These are phyloP conservation scores for Teleogryllus occipitalis DNA, from an alignment of 1,140 invertebrate genomes.

Conservation along the genomic window DNA sequence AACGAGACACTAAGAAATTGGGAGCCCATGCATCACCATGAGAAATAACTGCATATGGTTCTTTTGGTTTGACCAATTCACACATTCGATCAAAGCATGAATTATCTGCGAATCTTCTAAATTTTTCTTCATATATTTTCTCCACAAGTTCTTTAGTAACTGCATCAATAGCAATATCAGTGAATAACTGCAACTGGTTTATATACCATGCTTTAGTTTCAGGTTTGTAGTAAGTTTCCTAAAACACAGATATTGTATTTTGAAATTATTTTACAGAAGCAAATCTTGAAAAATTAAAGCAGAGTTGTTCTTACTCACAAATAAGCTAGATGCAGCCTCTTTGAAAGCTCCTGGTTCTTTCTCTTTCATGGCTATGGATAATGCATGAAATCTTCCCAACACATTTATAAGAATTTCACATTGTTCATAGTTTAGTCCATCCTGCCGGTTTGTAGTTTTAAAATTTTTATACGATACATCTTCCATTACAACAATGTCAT, in stretches of 20 bases:
- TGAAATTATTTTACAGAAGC: too few relatives aligned
- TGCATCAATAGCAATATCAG: constrained; percentile 49
- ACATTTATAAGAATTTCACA: constrained; percentile 45
- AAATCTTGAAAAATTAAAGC: too few relatives aligned
- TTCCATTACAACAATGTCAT: constrained; percentile 58
- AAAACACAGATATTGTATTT: constrained; percentile 6
- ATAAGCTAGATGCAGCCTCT: not conserved
- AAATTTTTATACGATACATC: constrained; percentile 49
- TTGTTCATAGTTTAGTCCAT: constrained; percentile 43
- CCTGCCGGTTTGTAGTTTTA: constrained; percentile 38
- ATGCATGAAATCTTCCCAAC: constrained; percentile 57
- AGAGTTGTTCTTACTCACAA: too few relatives aligned
- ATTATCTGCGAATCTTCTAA: constrained; percentile 45
- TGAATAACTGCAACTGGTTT: constrained; percentile 45
- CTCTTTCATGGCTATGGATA: constrained; percentile 58
- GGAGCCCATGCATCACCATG: constrained; percentile 67
- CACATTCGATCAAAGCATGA: constrained; percentile 26
- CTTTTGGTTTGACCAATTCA: not conserved
- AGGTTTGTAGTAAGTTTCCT: constrained; percentile 50
- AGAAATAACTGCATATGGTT: constrained; percentile 43
- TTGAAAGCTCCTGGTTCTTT: constrained; percentile 39
- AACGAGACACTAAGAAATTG: constrained; percentile 52
- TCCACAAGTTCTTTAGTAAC: constrained; percentile 51
- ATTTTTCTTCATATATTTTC: constrained; percentile 45
- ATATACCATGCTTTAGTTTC: constrained; percentile 52